Conservation (phyloP, 2,797 vertebrate species). For the Oryzias dopingdopingensis region DNA sequence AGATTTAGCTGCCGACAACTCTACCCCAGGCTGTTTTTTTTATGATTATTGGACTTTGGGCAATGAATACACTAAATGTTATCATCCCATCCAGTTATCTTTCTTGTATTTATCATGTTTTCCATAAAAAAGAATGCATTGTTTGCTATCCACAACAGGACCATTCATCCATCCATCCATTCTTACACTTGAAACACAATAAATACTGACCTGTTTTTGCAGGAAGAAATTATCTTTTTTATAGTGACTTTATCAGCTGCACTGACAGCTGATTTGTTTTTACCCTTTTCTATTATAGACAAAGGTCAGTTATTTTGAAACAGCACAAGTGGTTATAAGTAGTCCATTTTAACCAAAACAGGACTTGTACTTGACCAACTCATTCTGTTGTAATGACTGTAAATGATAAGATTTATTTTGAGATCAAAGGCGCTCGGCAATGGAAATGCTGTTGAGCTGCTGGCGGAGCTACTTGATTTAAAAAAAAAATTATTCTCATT, state of each 20-base stretch:
- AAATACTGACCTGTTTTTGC: not conserved
- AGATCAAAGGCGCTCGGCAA: constrained; percentile 5
- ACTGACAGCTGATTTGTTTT: constrained; percentile 5
- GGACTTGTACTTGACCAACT: constrained; percentile 23
- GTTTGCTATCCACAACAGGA: not conserved
- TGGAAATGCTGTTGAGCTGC: not conserved
- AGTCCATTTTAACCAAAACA: constrained; percentile 26
- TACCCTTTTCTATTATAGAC: constrained; percentile 2
- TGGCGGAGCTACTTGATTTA: constrained; percentile 1
- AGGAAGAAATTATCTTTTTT: not conserved
- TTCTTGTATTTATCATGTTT: no score
- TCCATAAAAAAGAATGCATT: no score
- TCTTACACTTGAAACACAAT: not conserved
- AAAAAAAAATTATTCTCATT: constrained; percentile 24
- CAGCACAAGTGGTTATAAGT: constrained; percentile 14
- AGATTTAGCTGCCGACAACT: no score
- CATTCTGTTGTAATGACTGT: constrained; percentile 13
- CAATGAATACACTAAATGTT: no score
- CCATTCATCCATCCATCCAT: not conserved
- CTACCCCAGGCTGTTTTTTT: no score
- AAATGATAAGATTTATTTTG: constrained; percentile 12
- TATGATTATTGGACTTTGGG: no score
- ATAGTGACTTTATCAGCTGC: not conserved
- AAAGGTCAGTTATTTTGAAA: constrained; percentile 13
- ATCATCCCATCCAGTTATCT: no score